Conservation (phyloP, 2,888 invertebrate genomes). For the Lasioglossum calceatum region DNA sequence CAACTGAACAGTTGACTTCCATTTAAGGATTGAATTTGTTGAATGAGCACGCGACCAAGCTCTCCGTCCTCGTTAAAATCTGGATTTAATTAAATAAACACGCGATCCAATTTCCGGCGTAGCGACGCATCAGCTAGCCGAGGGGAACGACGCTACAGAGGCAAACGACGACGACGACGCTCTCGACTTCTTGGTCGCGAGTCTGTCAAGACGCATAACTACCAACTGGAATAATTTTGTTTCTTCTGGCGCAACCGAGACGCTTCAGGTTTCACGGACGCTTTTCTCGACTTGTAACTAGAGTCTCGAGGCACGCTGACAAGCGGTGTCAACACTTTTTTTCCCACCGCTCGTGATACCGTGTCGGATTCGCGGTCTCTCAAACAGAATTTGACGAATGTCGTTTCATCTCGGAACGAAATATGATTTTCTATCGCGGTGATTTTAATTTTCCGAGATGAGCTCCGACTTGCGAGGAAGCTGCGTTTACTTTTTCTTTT, state of each 20-base stretch:
- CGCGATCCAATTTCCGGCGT: constrained; percentile 8
- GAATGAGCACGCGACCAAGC: not conserved
- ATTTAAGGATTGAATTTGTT: constrained; percentile 6
- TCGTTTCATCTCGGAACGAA: not conserved
- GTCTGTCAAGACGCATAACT: constrained; percentile 7
- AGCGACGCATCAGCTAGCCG: not conserved
- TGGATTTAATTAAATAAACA: constrained; percentile 7
- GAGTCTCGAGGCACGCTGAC: not conserved
- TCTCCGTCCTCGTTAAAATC: not conserved
- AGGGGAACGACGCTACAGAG: not conserved
- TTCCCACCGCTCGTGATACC: not conserved
- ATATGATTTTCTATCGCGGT: not conserved
- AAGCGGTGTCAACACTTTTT: not conserved
- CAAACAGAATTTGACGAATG: not conserved
- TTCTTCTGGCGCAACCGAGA: not conserved
- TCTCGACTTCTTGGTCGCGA: constrained; percentile 1
- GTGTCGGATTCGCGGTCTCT: not conserved
- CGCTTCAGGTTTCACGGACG: not conserved
- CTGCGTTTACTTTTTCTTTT: not conserved
- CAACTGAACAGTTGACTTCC: not conserved
- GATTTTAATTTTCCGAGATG: not conserved
- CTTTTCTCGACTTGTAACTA: not conserved
- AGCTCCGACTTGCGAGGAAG: not conserved
- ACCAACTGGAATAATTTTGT: constrained; percentile 23
- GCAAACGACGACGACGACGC: not conserved